These are phyloP conservation scores for Gymnobelideus leadbeateri DNA, from an alignment of 2,113 vertebrate species.

Conservation along the genomic window DNA sequence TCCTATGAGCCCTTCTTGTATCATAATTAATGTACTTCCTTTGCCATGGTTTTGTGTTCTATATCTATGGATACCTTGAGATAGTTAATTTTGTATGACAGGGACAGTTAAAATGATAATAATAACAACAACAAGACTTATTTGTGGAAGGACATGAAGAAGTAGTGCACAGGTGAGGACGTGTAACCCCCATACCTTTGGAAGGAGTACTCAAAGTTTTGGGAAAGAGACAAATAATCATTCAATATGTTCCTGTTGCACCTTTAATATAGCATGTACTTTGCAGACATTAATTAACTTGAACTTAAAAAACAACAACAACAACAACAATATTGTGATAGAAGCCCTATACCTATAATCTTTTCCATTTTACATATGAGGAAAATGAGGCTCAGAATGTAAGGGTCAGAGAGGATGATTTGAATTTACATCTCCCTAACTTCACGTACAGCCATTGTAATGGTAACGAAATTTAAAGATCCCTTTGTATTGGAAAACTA, in stretches of 20 bases:
- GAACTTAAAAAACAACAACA: not conserved
- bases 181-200: not conserved
- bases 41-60: not conserved
- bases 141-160: not conserved
- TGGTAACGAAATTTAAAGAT: too few species aligned
- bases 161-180: not conserved
- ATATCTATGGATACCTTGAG: not conserved
- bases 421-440: not conserved
- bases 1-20: not conserved
- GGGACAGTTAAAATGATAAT: not conserved
- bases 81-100: not conserved
- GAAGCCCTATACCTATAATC: not conserved
- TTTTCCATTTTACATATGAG: not conserved
- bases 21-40: not conserved
- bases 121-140: not conserved
- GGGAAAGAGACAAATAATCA: not conserved
- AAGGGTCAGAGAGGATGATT: not conserved
- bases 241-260: not conserved
- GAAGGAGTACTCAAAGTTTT: not conserved
- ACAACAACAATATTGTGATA: too few species aligned
- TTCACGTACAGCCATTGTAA: not conserved
- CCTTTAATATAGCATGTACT: not conserved
- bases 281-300: not conserved
- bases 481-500: too few species aligned
- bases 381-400: not conserved